These are phyloP conservation scores for Clamator glandarius DNA, from an alignment of 2,797 vertebrate species.

Conservation along the genomic window DNA sequence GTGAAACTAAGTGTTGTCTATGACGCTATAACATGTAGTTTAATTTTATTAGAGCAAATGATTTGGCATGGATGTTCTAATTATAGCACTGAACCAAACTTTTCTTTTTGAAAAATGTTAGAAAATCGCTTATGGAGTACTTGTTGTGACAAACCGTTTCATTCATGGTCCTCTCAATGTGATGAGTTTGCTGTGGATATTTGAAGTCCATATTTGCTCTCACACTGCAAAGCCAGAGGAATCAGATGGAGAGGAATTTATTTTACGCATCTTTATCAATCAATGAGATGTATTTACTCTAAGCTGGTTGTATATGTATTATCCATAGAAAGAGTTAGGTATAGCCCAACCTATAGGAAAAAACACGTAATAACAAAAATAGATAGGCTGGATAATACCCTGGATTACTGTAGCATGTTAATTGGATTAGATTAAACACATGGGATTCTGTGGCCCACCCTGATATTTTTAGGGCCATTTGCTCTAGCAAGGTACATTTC, in stretches of 20 bases:
- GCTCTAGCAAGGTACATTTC: background rate
- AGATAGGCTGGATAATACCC: background rate
- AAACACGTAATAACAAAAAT: background rate
- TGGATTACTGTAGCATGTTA: background rate
- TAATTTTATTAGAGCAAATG: slow-evolving; percentile 22
- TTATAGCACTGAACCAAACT: background rate
- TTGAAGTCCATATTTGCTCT: background rate
- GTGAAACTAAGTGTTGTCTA: background rate
- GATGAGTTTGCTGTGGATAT: background rate
- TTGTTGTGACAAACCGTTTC: background rate
- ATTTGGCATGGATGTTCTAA: slow-evolving; percentile 13
- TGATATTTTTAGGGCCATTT: background rate
- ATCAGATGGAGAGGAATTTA: background rate
- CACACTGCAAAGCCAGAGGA: background rate
- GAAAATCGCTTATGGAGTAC: background rate
- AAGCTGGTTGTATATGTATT: background rate
- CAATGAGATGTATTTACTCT: background rate
- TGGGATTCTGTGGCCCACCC: background rate
- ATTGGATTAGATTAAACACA: background rate
- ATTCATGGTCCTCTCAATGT: background rate
- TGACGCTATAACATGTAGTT: background rate
- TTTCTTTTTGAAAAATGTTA: background rate
- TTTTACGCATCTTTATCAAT: background rate
- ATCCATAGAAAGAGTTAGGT: background rate
- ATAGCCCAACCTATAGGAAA: background rate